These are phyloP conservation scores for Pelecanus crispus DNA, from an alignment of 2,113 vertebrate genomes.

Conservation along the genomic window DNA sequence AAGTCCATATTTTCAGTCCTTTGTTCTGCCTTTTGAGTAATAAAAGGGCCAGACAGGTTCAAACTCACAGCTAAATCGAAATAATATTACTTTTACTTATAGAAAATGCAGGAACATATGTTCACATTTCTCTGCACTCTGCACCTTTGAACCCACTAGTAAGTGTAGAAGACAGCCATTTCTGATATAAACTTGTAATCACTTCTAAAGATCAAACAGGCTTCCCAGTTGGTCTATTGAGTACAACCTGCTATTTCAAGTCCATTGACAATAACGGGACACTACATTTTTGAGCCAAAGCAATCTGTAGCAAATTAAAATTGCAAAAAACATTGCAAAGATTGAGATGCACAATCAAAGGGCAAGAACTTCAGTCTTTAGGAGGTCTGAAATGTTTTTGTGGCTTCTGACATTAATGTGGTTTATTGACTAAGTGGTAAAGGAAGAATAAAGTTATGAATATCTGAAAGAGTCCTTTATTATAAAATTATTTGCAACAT, in stretches of 20 bases:
- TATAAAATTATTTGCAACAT: neutral
- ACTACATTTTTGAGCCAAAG: neutral
- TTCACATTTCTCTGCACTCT: neutral
- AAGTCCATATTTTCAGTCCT: neutral
- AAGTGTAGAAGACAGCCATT: neutral
- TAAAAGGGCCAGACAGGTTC: neutral
- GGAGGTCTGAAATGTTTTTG: neutral
- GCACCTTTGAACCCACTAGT: neutral
- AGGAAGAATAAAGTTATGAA: neutral
- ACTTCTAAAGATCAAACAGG: neutral
- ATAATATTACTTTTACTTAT: neutral
- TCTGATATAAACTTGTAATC: neutral
- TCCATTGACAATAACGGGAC: neutral
- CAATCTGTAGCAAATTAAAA: neutral
- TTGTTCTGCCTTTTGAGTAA: neutral
- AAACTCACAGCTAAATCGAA: neutral
- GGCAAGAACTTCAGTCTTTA: neutral
- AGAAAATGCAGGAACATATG: neutral
- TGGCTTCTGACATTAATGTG: neutral
- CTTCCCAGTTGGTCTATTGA: neutral
- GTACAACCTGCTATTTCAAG: neutral
- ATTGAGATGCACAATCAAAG: neutral
- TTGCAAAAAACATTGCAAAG: neutral
- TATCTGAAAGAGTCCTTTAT: neutral
- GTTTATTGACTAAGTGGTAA: neutral